Base-by-base conservation (phyloP, 2,797 vertebrate genomes). In the Neoniphon sammara region DNA sequence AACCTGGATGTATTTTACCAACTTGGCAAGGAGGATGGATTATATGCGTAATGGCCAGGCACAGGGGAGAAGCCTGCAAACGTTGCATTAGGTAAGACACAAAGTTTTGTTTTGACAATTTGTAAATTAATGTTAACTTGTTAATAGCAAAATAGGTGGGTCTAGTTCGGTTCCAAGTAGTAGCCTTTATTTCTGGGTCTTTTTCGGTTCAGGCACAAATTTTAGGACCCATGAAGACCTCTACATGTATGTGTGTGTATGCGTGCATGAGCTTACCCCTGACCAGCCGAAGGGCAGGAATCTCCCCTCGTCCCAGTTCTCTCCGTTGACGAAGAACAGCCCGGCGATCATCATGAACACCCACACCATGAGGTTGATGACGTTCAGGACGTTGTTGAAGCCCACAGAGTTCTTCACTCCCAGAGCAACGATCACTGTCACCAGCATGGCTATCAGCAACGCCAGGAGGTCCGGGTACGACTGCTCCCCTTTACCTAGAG, bases 321-420 rank as follows among this genome's bases (percentile, higher is more conserved):
- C 94, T n/a, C 95, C 94, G 23, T 93, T 97, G 87, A 98, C 91
- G 8, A 97, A 98, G 92, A 98, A 96, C 53, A 97, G 94, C 18
- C 97, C 97, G 0, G 97, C 96, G 1, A 99, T 96, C 97, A 99
- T 98, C 87, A 99, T 97, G 93, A 99, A 98, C 72, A 97, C 87
- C 98, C 97, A 99, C 63, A 98, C 98, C 0, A 94, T 90, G 85
- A 99, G 92, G 88, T 99, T 99, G 84, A 99, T 96, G 81, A 98
- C 91, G 0, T 99, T 99, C 85, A 99, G 95, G 36, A 94, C 91
- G 0, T 99, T 99, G 94, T 99, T 99, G 92, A 99, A 95, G 46
- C 98, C 97, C 74, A 99, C 96, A 0, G 98, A 99, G 80, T 99
- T 99, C 92, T 98, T 99, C 82, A 98, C 98, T 0, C 98, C 98